Conservation (phyloP, 2,888 invertebrate genomes). For the Pardosa pseudoannulata region DNA sequence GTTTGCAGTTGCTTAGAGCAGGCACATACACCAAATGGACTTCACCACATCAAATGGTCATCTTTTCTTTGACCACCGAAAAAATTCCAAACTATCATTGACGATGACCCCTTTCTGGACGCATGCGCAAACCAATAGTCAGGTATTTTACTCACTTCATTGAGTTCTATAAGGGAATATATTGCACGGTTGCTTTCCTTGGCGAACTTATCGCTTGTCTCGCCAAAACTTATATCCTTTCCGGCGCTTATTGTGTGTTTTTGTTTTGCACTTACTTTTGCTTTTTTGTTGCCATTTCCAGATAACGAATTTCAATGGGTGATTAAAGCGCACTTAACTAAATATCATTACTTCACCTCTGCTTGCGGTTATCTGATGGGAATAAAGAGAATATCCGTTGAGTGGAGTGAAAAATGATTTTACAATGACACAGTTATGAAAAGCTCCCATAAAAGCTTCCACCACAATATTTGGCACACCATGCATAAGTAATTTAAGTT, state of each 20-base stretch:
- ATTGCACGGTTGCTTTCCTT: conserved; percentile 11
- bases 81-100: conserved; percentile 58
- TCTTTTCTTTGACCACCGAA: conserved; percentile 70
- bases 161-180: conserved; percentile 26
- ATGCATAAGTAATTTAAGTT: neutral
- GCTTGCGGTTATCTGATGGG: neutral
- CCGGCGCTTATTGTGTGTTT: neutral
- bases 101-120: conserved; percentile 57
- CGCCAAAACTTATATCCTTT: neutral
- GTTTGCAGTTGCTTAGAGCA: conserved; percentile 51
- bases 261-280: too few species aligned
- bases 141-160: conserved; percentile 33
- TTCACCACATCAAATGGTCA: conserved; percentile 39
- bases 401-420: neutral
- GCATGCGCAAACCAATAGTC: conserved; percentile 51
- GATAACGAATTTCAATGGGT: conserved; percentile 51
- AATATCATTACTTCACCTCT: conserved; percentile 12
- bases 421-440: neutral
- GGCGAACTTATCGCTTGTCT: conserved; percentile 20
- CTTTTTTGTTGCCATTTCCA: conserved; percentile 8
- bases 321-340: conserved; percentile 27
- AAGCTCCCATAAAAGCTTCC: neutral
- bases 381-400: neutral
- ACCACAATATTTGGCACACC: neutral
- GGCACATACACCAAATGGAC: conserved; percentile 57